A percentile compares a stretch with the other conserved stretches of the same genome.
phyloP scores from a whole-genome alignment of 2,888 invertebrate species.

The Tetragnatha montana region DNA sequence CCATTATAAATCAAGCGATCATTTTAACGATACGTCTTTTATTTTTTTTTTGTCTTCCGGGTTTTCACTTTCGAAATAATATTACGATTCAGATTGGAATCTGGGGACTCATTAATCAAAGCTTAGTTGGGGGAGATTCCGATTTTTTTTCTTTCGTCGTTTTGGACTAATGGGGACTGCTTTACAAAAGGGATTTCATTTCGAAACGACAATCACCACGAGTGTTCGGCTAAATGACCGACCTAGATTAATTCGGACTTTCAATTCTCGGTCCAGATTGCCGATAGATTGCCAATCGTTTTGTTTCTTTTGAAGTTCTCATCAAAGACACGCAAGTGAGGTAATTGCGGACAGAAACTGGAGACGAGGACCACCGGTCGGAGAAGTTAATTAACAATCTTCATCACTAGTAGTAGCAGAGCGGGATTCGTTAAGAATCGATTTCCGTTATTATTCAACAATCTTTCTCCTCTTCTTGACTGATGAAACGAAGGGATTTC shows the following conservation, averaged over 20 bases:
- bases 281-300: constrained; percentile 42
- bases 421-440: not conserved
- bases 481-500: too few relatives aligned
- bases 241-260: constrained; percentile 42
- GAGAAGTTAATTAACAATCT: constrained; percentile 46
- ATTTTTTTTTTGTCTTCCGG: constrained; percentile 16
- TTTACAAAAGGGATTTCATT: constrained; percentile 51
- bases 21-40: constrained; percentile 30
- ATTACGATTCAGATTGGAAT: constrained; percentile 32
- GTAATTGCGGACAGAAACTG: constrained; percentile 21
- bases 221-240: constrained; percentile 28
- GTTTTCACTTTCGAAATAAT: constrained; percentile 39
- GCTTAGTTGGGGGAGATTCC: constrained; percentile 2
- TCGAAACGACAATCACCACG: constrained; percentile 40
- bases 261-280: constrained; percentile 13
- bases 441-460: not conserved
- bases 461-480: too few relatives aligned
- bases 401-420: not conserved
- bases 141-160: constrained; percentile 7
- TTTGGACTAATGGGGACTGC: constrained; percentile 30
- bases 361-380: not conserved
- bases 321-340: constrained; percentile 8
- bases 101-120: constrained; percentile 49
- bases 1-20: constrained; percentile 37
- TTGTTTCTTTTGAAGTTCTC: not conserved